phyloP scores from a whole-genome alignment of 2,888 invertebrate genomes.

The Euzophera pinguis region DNA sequence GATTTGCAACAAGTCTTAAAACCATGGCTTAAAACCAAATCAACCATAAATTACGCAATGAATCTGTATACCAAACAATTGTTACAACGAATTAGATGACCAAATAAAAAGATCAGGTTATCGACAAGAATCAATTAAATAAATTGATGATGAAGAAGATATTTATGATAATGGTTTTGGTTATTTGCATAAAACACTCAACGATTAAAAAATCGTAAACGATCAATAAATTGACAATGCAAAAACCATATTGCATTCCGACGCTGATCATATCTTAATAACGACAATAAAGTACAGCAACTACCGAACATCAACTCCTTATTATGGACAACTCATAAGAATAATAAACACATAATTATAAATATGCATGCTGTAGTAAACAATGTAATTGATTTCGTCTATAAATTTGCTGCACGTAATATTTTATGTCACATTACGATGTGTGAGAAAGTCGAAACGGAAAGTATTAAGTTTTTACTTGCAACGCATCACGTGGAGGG shows the following conservation, averaged over 20 bases:
- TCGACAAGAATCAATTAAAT: too few species aligned
- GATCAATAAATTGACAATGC: not conserved
- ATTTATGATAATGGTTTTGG: too few species aligned
- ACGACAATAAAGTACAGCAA: not conserved
- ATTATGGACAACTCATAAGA: not conserved
- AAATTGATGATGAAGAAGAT: too few species aligned
- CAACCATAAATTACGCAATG: too few species aligned
- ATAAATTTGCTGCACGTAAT: slow-evolving; percentile 41
- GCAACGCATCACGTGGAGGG: slow-evolving; percentile 37
- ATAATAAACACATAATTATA: slow-evolving; percentile 1
- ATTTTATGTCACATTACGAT: slow-evolving; percentile 38
- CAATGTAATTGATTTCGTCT: slow-evolving; percentile 19
- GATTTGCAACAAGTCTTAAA: not conserved
- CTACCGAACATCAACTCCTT: not conserved
- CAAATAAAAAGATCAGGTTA: too few species aligned
- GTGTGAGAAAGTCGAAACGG: slow-evolving; percentile 50
- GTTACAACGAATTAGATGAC: too few species aligned
- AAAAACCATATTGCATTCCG: not conserved
- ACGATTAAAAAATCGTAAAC: not conserved
- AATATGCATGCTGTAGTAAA: slow-evolving; percentile 6
- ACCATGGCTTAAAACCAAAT: too few species aligned
- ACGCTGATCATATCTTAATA: not conserved
- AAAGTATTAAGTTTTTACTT: slow-evolving; percentile 49
- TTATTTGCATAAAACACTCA: not conserved
- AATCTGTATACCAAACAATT: too few species aligned